Base-by-base conservation (phyloP, 2,797 vertebrate genomes). In the Sebastes cheni region DNA sequence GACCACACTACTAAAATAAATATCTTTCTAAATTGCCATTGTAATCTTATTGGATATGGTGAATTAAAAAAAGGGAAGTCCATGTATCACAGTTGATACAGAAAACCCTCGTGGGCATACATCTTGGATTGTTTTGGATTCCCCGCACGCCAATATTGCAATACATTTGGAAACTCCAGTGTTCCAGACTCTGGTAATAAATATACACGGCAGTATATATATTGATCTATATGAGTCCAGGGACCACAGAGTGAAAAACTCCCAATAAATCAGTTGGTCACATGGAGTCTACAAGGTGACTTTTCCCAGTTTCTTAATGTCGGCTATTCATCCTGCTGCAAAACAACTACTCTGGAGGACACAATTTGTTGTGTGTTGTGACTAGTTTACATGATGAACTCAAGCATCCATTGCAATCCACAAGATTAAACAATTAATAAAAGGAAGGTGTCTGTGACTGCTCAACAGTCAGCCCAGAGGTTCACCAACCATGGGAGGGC, bases 211-310 rank as follows among this genome's bases (percentile, higher is more conserved):
- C 56, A 34, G 54, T 80, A 75, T 65, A 82, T 85, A 61, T 67
- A 91, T 88, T 77, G 84, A 93, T 89, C 75, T 16, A 18, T 29
- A 46, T 67, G 67, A 83, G 73, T 85, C 73, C 72, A 59, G 75
- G 30, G 77, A 77, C 34, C 42, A 52, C 25, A 46, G 30, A 84
- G n/a, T 68, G 54, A 84, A 82, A 85, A 83, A 66, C 20, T 58
- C 39, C 52, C 81, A 89, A 90, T 89, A 87, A 89, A 90, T 91
- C 82, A 77, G 70, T 86, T 18, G 29, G 60, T 76, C 58, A 36
- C 39, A 61, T 72, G 30, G 54, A 75, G 59, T 69, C 54, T 52
- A 61, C 30, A 14, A 71, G 70, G 68, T 75, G 79, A 83, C 67
- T 80, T 85, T 86, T 80, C 66, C 50, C 32, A 58, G 18, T 72